Evolutionary conservation across 2,113 vertebrate species (phyloP).

Genomic region (Myrmophylax atrothorax): DNA sequence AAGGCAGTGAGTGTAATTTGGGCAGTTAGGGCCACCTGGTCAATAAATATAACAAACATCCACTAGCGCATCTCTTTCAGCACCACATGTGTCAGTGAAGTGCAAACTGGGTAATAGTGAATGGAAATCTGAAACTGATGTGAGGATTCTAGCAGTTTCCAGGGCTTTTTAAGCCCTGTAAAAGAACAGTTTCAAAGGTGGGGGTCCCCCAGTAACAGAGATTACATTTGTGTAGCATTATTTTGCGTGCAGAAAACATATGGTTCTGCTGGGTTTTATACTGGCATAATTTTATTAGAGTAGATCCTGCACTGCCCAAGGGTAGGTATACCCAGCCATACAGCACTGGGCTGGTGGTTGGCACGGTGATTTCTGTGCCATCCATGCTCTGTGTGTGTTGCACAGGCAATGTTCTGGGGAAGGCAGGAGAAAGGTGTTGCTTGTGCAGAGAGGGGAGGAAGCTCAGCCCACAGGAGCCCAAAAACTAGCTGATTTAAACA

Average conservation of each 20-base stretch:
- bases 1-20: background rate
- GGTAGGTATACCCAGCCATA: background rate
- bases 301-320: background rate
- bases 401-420: background rate
- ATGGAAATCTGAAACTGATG: background rate
- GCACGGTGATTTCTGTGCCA: background rate
- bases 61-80: background rate
- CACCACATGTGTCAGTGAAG: background rate
- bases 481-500: background rate
- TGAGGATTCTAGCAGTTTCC: background rate
- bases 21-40: slow-evolving; percentile 11
- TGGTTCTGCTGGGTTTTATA: background rate
- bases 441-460: background rate
- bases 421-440: background rate
- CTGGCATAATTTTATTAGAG: background rate
- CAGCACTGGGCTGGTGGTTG: background rate
- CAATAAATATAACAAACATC: background rate
- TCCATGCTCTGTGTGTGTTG: accelerated
- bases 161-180: background rate
- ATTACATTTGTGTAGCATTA: background rate
- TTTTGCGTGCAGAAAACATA: background rate
- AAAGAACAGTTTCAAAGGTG: background rate
- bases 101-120: background rate
- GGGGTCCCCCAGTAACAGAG: background rate
- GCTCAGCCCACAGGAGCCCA: background rate